Conservation (phyloP, 1,140 invertebrate genomes). For the Drosophila nasuta region DNA sequence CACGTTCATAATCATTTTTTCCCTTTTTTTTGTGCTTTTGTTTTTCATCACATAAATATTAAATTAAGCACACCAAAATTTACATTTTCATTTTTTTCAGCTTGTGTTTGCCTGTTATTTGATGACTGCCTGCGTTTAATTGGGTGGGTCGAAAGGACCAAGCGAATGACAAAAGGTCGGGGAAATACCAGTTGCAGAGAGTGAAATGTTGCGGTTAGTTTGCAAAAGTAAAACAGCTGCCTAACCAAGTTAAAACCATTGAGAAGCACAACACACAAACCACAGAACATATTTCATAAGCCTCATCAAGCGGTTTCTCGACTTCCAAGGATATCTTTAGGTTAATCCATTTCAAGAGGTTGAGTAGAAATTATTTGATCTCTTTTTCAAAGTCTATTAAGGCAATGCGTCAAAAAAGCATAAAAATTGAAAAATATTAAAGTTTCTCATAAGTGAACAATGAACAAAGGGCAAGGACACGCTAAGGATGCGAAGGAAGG, state of each 20-base stretch:
- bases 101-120: not conserved
- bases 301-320: slow-evolving; percentile 35
- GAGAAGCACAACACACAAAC: slow-evolving; percentile 33
- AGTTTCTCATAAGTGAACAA: slow-evolving; percentile 4
- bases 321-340: too few species aligned
- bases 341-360: too few species aligned
- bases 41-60: slow-evolving; percentile 58
- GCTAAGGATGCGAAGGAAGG: not conserved
- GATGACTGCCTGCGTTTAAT: slow-evolving; percentile 7
- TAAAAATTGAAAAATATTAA: not conserved
- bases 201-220: slow-evolving; percentile 41
- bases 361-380: too few species aligned
- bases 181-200: not conserved
- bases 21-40: slow-evolving; percentile 7
- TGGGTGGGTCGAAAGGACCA: not conserved
- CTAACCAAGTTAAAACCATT: slow-evolving; percentile 29
- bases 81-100: slow-evolving; percentile 39
- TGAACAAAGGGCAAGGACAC: slow-evolving; percentile 17
- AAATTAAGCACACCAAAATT: slow-evolving; percentile 45
- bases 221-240: not conserved
- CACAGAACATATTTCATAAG: slow-evolving; percentile 55
- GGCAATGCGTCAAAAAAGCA: not conserved
- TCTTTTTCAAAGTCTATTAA: not conserved
- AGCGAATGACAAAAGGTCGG: not conserved
- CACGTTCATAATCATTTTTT: slow-evolving; percentile 24